Conservation (phyloP, 2,797 vertebrate genomes). For the Gymnoscopelus braueri region DNA sequence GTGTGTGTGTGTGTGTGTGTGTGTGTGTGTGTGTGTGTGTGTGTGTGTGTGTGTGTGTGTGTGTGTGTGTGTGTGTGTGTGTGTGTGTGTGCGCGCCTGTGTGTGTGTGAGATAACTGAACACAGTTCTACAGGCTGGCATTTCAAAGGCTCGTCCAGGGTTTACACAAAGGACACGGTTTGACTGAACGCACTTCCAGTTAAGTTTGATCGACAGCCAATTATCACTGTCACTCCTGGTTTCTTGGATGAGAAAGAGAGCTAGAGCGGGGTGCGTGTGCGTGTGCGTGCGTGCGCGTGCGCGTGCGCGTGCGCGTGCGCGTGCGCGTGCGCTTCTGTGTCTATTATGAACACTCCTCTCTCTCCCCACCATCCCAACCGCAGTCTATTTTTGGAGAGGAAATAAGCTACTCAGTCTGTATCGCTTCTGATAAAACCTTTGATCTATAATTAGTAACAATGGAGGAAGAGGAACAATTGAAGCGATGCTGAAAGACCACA, state of each 20-base stretch:
- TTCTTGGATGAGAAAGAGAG: conserved; percentile 22
- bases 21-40: no score
- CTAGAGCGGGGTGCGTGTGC: no score
- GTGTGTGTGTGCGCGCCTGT: neutral
- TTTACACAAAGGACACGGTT: conserved; percentile 30
- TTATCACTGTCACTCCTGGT: conserved; percentile 15
- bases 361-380: conserved; percentile 30
- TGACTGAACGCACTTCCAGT: conserved; percentile 32
- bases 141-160: conserved; percentile 32
- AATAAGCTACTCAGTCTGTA: conserved; percentile 30
- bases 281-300: no score
- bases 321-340: conserved; percentile 2
- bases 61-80: no score
- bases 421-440: neutral
- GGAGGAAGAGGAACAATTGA: conserved; percentile 19
- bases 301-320: neutral
- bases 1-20: no score
- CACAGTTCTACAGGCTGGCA: conserved; percentile 3
- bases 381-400: conserved; percentile 47
- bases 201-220: conserved; percentile 48
- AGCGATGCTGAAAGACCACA: conserved; percentile 13
- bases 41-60: neutral
- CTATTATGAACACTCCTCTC: neutral
- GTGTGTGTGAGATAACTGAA: conserved; percentile 18
- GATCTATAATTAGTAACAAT: conserved; percentile 24